Base-by-base conservation (phyloP, 2,113 vertebrate species). In the Condylura cristata region DNA sequence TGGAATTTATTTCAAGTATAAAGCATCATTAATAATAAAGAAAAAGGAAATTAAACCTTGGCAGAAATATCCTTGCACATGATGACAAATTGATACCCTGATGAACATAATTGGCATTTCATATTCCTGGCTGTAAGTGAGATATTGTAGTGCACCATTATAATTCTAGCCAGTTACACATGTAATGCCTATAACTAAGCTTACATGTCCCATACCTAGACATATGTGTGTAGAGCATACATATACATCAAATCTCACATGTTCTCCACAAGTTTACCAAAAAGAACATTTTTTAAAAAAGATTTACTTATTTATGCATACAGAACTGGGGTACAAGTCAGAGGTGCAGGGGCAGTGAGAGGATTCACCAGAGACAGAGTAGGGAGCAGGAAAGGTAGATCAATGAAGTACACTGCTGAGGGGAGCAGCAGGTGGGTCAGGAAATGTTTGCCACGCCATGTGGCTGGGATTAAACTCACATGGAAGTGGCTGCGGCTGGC, bases 1-100 rank as follows among this genome's bases (percentile, higher is more conserved):
- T 95, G 74, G 71, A 97, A 93, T 93, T 95, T 93, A 84, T 96
- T 93, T 90, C 82, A 88, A 87, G 61, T 95, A 82, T 78, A 94
- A 94, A 90, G 63, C 68, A 96, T 94, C 94, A 97, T 97, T 94
- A 97, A 97, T 97, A 97, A 97, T 95, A 92, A 79, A 96, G 86
- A 58, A 96, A 96, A 92, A 93, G 90, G 96, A 97, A 96, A 97
- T 97, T 97, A 94, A 96, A 81, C 14, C 14, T 91, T 84, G 82
- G 71, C 93, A 94, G 96, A 95, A 92, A 97, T 96, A 95, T 96
- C 85, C 46, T 86, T 90, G 41, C 13, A 75, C 58, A 93, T 90
- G 80, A 95, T 93, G 94, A 96, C 76, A 95, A 94, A 97, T 96
- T 94, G 83, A 63, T 87, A 26, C 72, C 16, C 76, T 95, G 80